Percentiles rank a stretch among this genome's conserved stretches.
phyloP scores from a whole-genome alignment of 2,888 invertebrate species.

The Helobdella robusta region DNA sequence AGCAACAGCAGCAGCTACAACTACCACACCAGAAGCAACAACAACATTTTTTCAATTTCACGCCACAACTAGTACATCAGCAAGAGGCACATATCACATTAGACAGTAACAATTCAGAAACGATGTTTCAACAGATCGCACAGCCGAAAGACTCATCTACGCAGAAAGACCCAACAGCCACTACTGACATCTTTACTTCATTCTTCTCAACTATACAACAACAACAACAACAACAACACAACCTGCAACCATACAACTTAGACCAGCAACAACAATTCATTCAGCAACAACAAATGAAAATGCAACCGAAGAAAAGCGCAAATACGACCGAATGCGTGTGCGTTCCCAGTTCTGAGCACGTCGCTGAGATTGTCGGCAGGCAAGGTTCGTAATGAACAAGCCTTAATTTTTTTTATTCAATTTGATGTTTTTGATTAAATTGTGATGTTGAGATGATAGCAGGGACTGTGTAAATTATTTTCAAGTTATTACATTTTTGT shows the following conservation, averaged over 20 bases:
- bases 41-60: not conserved
- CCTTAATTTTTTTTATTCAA: not conserved
- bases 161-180: not conserved
- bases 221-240: not conserved
- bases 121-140: not conserved
- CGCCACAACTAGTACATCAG: no score
- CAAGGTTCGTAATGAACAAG: constrained; percentile 70
- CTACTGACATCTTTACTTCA: not conserved
- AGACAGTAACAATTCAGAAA: not conserved
- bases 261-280: constrained; percentile 1
- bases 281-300: not conserved
- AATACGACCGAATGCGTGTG: constrained; percentile 99
- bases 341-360: constrained; percentile 97
- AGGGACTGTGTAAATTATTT: no score
- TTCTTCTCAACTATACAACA: not conserved
- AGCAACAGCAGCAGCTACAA: not conserved
- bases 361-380: constrained; percentile 98
- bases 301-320: constrained; percentile 52
- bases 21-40: not conserved
- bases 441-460: no score
- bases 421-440: not conserved
- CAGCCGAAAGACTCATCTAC: not conserved
- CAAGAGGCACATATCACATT: no score
- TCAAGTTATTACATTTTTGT: no score
- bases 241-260: not conserved